Percentiles rank a stretch among this genome's conserved stretches.
These are phyloP conservation scores for Papilio helenus DNA, from an alignment of 1,140 invertebrate species.

Conservation along the genomic window DNA sequence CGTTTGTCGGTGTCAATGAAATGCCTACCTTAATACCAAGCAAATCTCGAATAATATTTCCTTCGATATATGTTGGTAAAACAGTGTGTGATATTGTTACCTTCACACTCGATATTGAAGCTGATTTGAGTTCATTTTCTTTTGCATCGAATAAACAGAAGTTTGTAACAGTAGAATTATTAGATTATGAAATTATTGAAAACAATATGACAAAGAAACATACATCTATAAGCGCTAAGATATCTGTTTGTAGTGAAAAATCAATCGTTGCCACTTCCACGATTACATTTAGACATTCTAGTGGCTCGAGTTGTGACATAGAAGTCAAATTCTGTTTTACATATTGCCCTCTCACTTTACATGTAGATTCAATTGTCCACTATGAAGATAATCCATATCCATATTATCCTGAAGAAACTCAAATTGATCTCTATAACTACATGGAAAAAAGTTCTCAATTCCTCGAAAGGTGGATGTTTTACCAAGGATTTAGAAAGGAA, in stretches of 20 bases:
- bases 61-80: constrained; percentile 57
- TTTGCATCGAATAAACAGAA: constrained; percentile 62
- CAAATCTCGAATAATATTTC: constrained; percentile 67
- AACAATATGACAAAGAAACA: constrained; percentile 40
- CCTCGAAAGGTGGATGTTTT: constrained; percentile 77
- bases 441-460: constrained; percentile 63
- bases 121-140: constrained; percentile 56
- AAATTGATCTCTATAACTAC: constrained; percentile 62
- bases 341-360: constrained; percentile 70
- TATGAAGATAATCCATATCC: constrained; percentile 68
- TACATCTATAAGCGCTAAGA: constrained; percentile 56
- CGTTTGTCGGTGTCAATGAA: constrained; percentile 67
- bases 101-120: constrained; percentile 59
- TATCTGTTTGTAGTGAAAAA: constrained; percentile 55
- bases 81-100: constrained; percentile 51
- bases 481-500: constrained; percentile 77
- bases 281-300: constrained; percentile 61
- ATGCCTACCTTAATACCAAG: constrained; percentile 58
- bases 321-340: constrained; percentile 73
- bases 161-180: constrained; percentile 55
- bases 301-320: constrained; percentile 64
- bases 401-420: constrained; percentile 60
- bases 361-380: constrained; percentile 54
- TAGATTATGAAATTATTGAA: constrained; percentile 47
- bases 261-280: constrained; percentile 53